phyloP scores from a whole-genome alignment of 2,113 vertebrate species.

The Pimephales promelas region DNA sequence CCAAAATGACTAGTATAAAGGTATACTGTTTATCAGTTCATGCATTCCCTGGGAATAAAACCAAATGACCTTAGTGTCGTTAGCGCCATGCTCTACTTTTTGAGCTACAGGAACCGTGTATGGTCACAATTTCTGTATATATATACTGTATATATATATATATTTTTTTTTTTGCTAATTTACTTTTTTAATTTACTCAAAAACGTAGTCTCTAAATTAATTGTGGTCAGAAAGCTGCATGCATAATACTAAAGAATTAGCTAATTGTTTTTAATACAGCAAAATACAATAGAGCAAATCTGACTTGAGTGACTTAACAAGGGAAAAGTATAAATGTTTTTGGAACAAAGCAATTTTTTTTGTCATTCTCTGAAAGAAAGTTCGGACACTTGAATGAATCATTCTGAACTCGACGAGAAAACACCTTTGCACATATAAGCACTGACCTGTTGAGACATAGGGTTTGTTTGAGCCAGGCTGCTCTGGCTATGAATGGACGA shows the following conservation, averaged over 20 bases:
- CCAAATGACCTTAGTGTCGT: no score
- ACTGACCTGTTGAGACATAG: conserved; percentile 67
- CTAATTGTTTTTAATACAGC: neutral
- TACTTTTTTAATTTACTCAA: no score
- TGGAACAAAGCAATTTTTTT: neutral
- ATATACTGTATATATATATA: no score
- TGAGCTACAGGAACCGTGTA: no score
- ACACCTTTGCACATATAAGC: neutral
- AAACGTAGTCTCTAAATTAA: neutral
- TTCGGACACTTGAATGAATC: neutral
- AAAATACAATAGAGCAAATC: neutral
- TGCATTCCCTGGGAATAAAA: no score
- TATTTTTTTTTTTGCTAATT: no score
- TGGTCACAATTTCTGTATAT: no score
- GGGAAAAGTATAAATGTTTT: neutral
- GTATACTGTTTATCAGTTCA: no score
- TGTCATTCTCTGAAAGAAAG: neutral
- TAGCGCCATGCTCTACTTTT: no score
- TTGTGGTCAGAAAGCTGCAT: neutral
- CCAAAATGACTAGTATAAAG: no score
- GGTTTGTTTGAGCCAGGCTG: conserved; percentile 67
- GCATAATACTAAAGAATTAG: neutral
- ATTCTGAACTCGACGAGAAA: neutral
- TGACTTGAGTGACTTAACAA: neutral
- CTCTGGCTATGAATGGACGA: conserved; percentile 80